Base-by-base conservation (phyloP, 2,113 vertebrate species). In the Mastomys natalensis region DNA sequence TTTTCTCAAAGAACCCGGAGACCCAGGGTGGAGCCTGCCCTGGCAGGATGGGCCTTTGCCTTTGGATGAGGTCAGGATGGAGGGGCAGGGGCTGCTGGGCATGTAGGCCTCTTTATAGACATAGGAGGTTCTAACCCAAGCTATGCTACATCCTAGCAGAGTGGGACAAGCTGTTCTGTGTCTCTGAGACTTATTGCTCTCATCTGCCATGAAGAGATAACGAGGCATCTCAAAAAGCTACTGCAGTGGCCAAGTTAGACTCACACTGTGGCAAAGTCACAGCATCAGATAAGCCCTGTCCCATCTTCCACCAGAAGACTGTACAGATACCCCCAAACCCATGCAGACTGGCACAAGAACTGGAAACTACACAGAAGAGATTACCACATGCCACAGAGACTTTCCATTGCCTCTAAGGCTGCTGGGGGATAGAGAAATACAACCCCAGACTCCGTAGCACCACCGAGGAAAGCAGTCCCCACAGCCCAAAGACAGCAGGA, bases 281-380 rank as follows among this genome's bases (percentile, higher is more conserved):
- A 48, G 34, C 58, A 64, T 93, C 94, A 90, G 94, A 96, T 95
- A 95, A 93, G 72, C 31, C 34, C 66, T 84, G 66, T 89, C 87
- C 91, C 72, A 58, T 64, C 68, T 40, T 72, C 90, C 74, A 95
- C 70, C 62, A 78, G 51, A 90, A 80, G 66, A 64, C 87, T 64
- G 48, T 48, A 53, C 74, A 64, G 89, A 87, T 72, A 86, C 82
- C 77, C 77, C 60, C 76, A 43, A 58, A 86, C 74, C 51, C 74
- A 94, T n/a, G 85, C 48, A 48, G 34, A 94, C 89, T 97, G 97
- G 96, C 97, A 96, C 91, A 87, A n/a, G 96, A 76, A 78, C 51
- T 97, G 97, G 96, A 98, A 98, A 97, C 96, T 97, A 68, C 89
- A 90, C 62, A 97, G 77, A 97, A 76, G 94, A 93, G 97, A 92